Evolutionary conservation across 2,113 vertebrate genomes (phyloP), one percentile per base, ranked within the genome.

Genomic region (Amphilophus citrinellus): DNA sequence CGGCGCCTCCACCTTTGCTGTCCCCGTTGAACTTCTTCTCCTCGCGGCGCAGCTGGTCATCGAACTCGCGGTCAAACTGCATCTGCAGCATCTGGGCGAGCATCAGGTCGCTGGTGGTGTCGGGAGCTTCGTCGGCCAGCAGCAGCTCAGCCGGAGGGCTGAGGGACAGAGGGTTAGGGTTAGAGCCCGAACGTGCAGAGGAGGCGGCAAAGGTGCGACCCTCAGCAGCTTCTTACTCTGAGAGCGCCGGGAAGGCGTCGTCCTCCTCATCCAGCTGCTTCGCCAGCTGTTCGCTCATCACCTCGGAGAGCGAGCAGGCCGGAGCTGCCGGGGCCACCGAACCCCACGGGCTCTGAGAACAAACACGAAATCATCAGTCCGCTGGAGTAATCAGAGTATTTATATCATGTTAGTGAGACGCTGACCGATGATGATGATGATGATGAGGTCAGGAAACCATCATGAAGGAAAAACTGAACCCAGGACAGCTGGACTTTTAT

Each of bases 31-130:
- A 97, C 84, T 98, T 99, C 91, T 95, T 98, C 93, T 99, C 98
- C 89, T 99, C 98, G 7, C 97, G 96, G 2, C 96, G 96, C 57
- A 99, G 97, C 91, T 99, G 98, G 0, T 97, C 95, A 27, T 99
- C 98, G 7, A 97, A 99, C 92, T 99, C 98, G n/a, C 96, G 96
- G 91, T 99, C 98, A 78, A 98, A 99, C 91, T 99, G 97, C 97
- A 97, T 98, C 95, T 99, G 98, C 80, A 99, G 95, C 98, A 99
- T 98, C 94, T 99, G 97, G 57, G 98, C 98, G 61, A 99, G 94
- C 96, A 99, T 97, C 80, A 98, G 95, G 93, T 99, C 98, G 7
- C 97, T 99, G 71, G 96, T 94, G 1, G 98, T 99, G 5, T 99
- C 98, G 2, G 22, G 11, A 5, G 92, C 95, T 11, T 97, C 96